Evolutionary conservation across 2,797 vertebrate species (phyloP), one percentile per base, ranked within the genome.

Genomic region (Alosa sapidissima): DNA sequence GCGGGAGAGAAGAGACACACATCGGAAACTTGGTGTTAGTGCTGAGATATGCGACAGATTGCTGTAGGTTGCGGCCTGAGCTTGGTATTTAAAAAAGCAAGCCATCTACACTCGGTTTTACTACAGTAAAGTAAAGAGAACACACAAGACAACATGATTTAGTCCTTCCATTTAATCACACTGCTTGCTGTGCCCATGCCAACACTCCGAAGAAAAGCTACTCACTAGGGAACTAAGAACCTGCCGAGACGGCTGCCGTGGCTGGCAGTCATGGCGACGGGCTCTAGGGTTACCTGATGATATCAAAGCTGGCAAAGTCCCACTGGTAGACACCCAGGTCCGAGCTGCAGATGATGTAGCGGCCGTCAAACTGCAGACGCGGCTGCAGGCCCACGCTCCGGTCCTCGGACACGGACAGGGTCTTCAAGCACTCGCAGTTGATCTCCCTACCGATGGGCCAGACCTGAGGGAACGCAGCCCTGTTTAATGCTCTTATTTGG

Each of bases 391-490:
- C 97, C 89, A 99, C 98, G 91, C 98, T 99, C 89, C 97, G 97
- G 87, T 99, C 96, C 91, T 98, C 98, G 0, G 98, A 99, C 86
- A 99, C 98, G 0, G 96, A 96, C 88, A 99, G 91, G 0, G 98
- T 99, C 94, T 97, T 99, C 91, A 99, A 93, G 89, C 98, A 99
- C 91, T 97, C 98, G 83, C 98, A 99, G 93, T 99, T 99, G 90
- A 99, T 98, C 93, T 99, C 98, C 93, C 97, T 94, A 84, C 98
- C 98, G 90, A 99, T 96, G 82, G 98, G 98, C 98, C 98, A 99
- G 85, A 99, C 97, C 98, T 99, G 91, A 47, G 36, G 21, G 36
- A 78, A 36, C 6, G 8, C 72, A 47, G 72, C 41, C 47, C 68
- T 36, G 6, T 45, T 75, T 45, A 33, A 13, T 4, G 16, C 54